phyloP scores from a whole-genome alignment of 2,113 vertebrate species.

The Brevimyrus niger region DNA sequence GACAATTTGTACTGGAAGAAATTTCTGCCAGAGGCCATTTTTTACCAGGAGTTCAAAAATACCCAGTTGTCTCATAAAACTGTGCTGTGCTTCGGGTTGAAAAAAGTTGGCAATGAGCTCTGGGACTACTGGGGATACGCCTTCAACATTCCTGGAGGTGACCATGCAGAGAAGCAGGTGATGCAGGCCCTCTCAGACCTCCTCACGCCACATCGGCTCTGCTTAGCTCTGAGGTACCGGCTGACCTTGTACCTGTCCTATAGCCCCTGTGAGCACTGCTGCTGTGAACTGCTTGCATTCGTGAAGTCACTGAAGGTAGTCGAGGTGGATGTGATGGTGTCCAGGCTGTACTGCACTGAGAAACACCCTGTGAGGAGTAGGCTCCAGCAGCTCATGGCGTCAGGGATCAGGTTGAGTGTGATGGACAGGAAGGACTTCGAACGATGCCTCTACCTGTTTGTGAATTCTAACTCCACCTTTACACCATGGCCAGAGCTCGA shows the following conservation, averaged over 20 bases:
- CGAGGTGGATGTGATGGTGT: background rate
- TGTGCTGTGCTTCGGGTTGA: background rate
- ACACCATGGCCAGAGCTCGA: background rate
- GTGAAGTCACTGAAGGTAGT: background rate
- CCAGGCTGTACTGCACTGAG: background rate
- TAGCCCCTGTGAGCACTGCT: background rate
- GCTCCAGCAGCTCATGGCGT: background rate
- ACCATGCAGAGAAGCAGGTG: background rate
- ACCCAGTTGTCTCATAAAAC: background rate
- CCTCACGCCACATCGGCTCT: background rate
- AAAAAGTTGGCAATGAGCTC: background rate
- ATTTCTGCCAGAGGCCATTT: background rate
- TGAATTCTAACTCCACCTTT: background rate
- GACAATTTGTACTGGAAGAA: background rate
- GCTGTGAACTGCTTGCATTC: background rate
- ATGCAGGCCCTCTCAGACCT: background rate
- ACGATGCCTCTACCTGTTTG: background rate
- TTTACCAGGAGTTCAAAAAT: constrained; percentile 8
- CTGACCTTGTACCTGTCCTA: background rate
- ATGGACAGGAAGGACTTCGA: background rate
- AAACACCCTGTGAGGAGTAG: background rate
- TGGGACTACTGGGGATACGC: background rate
- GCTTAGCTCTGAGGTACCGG: background rate
- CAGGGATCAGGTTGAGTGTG: background rate
- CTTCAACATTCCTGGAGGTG: background rate